These are phyloP conservation scores for Aromia moschata DNA, from an alignment of 2,888 invertebrate species.

Conservation along the genomic window DNA sequence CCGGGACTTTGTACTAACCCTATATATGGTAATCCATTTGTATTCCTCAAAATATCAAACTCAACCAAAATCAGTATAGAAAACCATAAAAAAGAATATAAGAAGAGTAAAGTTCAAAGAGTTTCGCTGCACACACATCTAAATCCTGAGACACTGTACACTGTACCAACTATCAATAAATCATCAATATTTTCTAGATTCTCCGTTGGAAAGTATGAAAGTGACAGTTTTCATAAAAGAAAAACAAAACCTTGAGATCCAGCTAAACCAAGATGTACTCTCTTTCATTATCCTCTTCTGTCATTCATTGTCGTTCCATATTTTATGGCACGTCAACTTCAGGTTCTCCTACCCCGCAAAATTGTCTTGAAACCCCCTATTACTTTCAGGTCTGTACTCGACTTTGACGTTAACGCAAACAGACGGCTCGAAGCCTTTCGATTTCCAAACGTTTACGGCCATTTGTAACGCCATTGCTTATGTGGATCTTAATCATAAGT, in stretches of 20 bases:
- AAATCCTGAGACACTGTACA: too few relatives aligned
- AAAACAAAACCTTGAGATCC: constrained; percentile 51
- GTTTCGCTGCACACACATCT: too few relatives aligned
- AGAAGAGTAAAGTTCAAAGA: too few relatives aligned
- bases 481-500: too few relatives aligned
- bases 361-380: not conserved
- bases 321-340: constrained; percentile 50
- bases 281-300: constrained; percentile 50
- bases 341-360: constrained; percentile 35
- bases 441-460: too few relatives aligned
- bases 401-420: not conserved
- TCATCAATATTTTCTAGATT: constrained; percentile 4
- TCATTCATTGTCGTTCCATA: constrained; percentile 51
- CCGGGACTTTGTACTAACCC: too few relatives aligned
- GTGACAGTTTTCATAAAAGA: constrained; percentile 46
- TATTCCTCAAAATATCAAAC: too few relatives aligned
- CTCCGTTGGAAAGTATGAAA: constrained; percentile 36
- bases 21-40: too few relatives aligned
- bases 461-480: too few relatives aligned
- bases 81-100: too few relatives aligned
- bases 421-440: not conserved
- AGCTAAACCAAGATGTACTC: constrained; percentile 47
- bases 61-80: too few relatives aligned
- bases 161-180: too few relatives aligned
- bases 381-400: not conserved